Evolutionary conservation across 2,888 invertebrate species (phyloP).

Genomic region (Poecilobothrus nobilitatus): DNA sequence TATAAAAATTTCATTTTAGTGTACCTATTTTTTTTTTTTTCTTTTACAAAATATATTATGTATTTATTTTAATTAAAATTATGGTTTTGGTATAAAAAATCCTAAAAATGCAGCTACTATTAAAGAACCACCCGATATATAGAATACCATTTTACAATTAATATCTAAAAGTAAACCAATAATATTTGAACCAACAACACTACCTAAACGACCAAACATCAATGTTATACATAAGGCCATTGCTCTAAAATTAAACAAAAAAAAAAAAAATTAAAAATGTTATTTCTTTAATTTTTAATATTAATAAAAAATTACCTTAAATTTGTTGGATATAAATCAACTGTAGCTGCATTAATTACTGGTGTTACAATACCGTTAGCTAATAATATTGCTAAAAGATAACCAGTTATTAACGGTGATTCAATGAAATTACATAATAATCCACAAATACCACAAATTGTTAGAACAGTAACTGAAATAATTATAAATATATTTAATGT

Average conservation of each 20-base stretch:
- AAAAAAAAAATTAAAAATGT: no score
- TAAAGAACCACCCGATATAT: conserved; percentile 28
- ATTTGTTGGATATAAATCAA: conserved; percentile 38
- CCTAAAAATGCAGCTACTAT: conserved; percentile 29
- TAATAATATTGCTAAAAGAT: conserved; percentile 31
- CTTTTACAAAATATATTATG: no score
- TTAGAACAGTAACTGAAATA: conserved; percentile 27
- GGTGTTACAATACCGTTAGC: conserved; percentile 30
- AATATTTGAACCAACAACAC: conserved; percentile 45
- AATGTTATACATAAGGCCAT: conserved; percentile 49
- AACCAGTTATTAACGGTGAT: conserved; percentile 28
- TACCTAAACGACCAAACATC: conserved; percentile 48
- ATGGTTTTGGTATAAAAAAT: conserved; percentile 29
- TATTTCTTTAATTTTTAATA: background rate
- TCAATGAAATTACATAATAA: conserved; percentile 27
- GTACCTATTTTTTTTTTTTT: no score
- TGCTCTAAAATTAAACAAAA: conserved; percentile 35
- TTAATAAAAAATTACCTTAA: conserved; percentile 29
- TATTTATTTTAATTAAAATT: background rate
- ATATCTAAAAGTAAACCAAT: conserved; percentile 44
- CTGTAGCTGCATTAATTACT: conserved; percentile 34
- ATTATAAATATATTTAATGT: background rate
- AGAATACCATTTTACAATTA: conserved; percentile 44
- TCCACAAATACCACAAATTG: conserved; percentile 29
- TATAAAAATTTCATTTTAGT: no score